Evolutionary conservation across 2,113 vertebrate species (phyloP).

Genomic region (Tragelaphus scriptus): DNA sequence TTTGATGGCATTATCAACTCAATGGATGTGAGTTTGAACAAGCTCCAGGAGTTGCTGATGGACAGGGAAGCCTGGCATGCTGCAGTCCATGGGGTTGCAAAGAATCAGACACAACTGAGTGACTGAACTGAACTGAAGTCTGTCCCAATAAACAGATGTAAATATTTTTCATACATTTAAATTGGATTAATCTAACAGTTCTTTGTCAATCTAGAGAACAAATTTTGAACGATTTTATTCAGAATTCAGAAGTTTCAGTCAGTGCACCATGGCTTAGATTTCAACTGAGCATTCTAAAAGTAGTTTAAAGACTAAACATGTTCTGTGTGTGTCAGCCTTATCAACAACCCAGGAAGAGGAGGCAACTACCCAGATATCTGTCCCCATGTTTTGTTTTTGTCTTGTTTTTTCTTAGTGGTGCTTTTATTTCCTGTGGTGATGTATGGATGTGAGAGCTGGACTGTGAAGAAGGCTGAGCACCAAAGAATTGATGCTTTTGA

Average conservation of each 20-base stretch:
- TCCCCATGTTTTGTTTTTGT: fast-evolving
- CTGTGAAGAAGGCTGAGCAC: no score
- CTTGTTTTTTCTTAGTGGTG: background rate
- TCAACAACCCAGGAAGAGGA: background rate
- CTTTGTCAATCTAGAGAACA: conserved; percentile 8
- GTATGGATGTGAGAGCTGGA: no score
- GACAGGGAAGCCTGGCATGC: background rate
- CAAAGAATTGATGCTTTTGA: no score
- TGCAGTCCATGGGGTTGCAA: background rate
- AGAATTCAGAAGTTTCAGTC: conserved; percentile 28
- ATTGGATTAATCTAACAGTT: conserved; percentile 54
- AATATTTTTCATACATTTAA: conserved; percentile 62
- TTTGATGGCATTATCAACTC: background rate
- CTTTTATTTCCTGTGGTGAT: background rate
- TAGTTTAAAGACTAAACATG: background rate
- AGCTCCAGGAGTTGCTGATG: background rate
- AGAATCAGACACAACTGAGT: background rate
- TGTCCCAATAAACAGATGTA: conserved; percentile 52
- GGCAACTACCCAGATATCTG: background rate
- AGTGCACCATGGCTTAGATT: background rate
- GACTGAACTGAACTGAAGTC: background rate
- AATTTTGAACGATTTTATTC: conserved; percentile 21
- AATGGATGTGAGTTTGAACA: background rate
- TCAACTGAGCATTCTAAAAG: conserved; percentile 41
- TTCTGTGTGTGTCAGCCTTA: background rate